Conservation (phyloP, 2,113 vertebrate species). For the Oreotragus oreotragus region DNA sequence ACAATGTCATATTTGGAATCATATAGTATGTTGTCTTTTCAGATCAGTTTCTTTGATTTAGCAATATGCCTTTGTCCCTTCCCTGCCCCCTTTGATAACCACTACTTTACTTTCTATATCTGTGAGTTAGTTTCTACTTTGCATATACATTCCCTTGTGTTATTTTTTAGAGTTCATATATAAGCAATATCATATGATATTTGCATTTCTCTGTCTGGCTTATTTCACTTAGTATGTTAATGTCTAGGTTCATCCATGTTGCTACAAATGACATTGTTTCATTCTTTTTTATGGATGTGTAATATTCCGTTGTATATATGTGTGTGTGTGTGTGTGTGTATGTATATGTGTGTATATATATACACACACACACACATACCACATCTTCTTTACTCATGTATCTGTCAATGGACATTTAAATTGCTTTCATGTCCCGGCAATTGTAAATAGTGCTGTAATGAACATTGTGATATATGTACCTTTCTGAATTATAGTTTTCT, state of each 20-base stretch:
- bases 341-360: accelerated
- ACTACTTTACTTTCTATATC: neutral
- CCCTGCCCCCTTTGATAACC: neutral
- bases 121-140: neutral
- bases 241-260: neutral
- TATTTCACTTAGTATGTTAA: neutral
- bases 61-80: neutral
- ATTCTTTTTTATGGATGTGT: neutral
- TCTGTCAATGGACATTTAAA: neutral
- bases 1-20: neutral
- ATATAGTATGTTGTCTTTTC: neutral
- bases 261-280: neutral
- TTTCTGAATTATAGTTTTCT: neutral
- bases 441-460: neutral
- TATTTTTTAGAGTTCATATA: neutral
- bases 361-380: accelerated
- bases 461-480: neutral
- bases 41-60: neutral
- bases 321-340: accelerated
- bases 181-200: neutral
- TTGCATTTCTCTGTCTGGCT: neutral
- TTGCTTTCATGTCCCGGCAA: neutral
- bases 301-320: neutral
- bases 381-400: neutral
- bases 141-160: neutral